Conservation (phyloP, 1,140 invertebrate genomes). For the Amyelois transitella region DNA sequence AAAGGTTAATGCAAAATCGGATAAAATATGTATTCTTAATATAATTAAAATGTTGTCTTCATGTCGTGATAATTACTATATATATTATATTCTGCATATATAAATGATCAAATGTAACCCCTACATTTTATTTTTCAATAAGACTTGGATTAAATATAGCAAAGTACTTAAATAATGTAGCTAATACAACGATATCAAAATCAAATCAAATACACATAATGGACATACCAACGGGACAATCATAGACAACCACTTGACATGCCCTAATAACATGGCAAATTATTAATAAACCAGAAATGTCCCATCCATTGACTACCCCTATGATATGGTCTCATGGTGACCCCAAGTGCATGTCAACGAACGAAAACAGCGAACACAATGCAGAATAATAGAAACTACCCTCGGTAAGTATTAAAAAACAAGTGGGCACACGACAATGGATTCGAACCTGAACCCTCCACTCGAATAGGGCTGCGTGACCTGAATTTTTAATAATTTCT, state of each 20-base stretch:
- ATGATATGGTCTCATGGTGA: slow-evolving; percentile 8
- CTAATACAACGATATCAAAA: neutral
- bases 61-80: too few species aligned
- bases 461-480: slow-evolving; percentile 58
- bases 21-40: too few species aligned
- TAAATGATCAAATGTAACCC: too few species aligned
- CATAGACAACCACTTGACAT: slow-evolving; percentile 20
- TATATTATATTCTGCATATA: too few species aligned
- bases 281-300: slow-evolving; percentile 47
- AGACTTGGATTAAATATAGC: too few species aligned
- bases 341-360: slow-evolving; percentile 50
- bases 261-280: slow-evolving; percentile 17
- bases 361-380: slow-evolving; percentile 47
- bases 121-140: too few species aligned
- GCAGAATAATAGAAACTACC: slow-evolving; percentile 66
- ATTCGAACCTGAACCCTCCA: slow-evolving; percentile 57
- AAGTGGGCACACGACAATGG: slow-evolving; percentile 61
- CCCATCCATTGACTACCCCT: slow-evolving; percentile 14
- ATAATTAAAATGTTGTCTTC: too few species aligned
- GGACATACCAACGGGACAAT: neutral
- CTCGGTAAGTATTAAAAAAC: slow-evolving; percentile 61
- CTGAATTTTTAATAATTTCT: slow-evolving; percentile 36
- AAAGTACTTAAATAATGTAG: too few species aligned
- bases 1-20: too few species aligned
- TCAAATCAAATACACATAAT: neutral